Percentiles rank a stretch among this genome's conserved stretches.
phyloP scores from a whole-genome alignment of 2,113 vertebrate genomes.

The Stigmatopora argus region DNA sequence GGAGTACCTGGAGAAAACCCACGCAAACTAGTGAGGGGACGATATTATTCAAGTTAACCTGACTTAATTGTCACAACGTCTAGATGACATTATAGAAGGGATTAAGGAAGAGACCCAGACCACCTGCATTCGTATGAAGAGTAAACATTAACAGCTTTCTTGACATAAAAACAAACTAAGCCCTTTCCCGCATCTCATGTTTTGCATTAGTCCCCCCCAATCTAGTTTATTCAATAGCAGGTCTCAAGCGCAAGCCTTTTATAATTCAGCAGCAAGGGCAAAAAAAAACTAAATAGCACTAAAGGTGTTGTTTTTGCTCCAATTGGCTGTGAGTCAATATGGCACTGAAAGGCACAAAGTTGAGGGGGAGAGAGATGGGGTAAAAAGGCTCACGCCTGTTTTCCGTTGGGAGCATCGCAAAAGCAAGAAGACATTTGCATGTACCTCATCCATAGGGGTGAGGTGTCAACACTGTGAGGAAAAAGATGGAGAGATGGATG shows the following conservation, averaged over 20 bases:
- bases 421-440: constrained; percentile 56
- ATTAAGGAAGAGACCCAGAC: not conserved
- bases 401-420: constrained; percentile 33
- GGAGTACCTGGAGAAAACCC: too few species aligned
- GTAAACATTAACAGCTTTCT: constrained; percentile 31
- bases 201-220: not conserved
- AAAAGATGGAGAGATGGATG: constrained; percentile 3
- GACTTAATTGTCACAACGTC: too few species aligned
- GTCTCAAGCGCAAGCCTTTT: not conserved
- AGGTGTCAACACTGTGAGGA: constrained; percentile 21
- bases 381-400: constrained; percentile 42
- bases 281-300: constrained; percentile 35
- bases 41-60: too few species aligned
- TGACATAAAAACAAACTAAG: constrained; percentile 3
- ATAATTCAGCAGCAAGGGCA: not conserved
- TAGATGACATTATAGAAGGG: too few species aligned
- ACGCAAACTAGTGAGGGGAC: too few species aligned
- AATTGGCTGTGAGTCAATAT: constrained; percentile 35
- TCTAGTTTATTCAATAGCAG: not conserved
- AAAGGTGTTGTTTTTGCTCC: constrained; percentile 23
- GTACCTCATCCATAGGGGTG: constrained; percentile 39
- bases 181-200: constrained; percentile 5
- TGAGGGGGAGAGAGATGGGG: constrained; percentile 29
- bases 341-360: constrained; percentile 28
- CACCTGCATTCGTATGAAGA: not conserved